phyloP scores from a whole-genome alignment of 1,140 invertebrate species.

The Oscheius sp. region DNA sequence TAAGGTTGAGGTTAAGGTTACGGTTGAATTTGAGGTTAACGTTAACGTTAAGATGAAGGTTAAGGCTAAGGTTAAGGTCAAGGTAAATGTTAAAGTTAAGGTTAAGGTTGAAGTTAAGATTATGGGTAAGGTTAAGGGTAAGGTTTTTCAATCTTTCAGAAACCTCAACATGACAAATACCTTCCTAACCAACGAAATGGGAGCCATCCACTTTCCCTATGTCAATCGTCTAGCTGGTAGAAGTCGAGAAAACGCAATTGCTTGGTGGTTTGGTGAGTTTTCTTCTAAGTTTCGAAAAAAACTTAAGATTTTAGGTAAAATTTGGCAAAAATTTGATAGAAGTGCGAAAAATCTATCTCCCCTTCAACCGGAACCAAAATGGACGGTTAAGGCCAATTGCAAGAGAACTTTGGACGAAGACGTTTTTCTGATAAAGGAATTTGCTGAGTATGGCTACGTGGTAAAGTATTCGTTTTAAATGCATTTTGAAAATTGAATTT shows the following conservation, averaged over 20 bases:
- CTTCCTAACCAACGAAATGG: not conserved
- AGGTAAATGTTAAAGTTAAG: no score
- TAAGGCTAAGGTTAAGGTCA: no score
- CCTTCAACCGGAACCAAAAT: not conserved
- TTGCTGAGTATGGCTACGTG: not conserved
- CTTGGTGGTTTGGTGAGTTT: not conserved
- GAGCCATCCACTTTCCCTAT: not conserved
- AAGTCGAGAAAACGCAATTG: not conserved
- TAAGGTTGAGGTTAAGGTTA: no score
- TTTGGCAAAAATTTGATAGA: not conserved
- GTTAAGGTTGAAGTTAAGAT: no score
- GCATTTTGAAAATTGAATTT: no score
- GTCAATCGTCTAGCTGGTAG: not conserved
- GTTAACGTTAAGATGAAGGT: no score
- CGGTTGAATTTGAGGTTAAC: no score
- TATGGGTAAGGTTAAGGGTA: no score
- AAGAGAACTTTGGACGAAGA: not conserved
- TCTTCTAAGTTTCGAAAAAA: no score
- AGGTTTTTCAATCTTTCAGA: not conserved
- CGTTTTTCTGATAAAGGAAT: not conserved
- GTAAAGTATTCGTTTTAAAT: no score
- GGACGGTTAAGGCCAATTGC: not conserved
- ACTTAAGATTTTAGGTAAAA: not conserved
- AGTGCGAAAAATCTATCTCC: not conserved
- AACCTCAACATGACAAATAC: not conserved